phyloP scores from a whole-genome alignment of 2,888 invertebrate species.

The Pachliopta kotzebuea region DNA sequence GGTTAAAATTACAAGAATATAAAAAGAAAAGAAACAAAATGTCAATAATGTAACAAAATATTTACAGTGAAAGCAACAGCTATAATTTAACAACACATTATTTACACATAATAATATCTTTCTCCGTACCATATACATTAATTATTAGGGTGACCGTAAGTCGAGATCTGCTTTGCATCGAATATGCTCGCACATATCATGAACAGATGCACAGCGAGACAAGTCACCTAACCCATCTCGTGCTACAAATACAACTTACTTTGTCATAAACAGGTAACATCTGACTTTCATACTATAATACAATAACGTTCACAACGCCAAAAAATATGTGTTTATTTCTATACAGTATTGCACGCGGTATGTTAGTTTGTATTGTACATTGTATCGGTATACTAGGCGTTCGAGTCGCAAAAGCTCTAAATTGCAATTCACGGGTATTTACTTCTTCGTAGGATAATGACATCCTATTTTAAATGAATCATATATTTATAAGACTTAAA shows the following conservation, averaged over 20 bases:
- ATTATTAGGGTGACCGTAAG: background rate
- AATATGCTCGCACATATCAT: background rate
- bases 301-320: conserved; percentile 79
- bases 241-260: conserved; percentile 75
- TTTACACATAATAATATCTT: conserved; percentile 65
- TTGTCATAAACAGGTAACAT: conserved; percentile 81
- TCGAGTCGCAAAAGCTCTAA: conserved; percentile 50
- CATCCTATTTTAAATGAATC: conserved; percentile 59
- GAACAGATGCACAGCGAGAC: conserved; percentile 7
- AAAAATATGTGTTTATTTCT: conserved; percentile 68
- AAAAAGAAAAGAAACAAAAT: conserved; percentile 63
- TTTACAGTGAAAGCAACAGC: conserved; percentile 76
- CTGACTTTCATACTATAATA: conserved; percentile 78
- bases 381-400: conserved; percentile 57
- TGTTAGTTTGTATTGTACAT: conserved; percentile 70
- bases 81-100: conserved; percentile 77
- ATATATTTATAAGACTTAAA: conserved; percentile 55
- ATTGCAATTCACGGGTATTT: conserved; percentile 58
- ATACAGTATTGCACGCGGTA: conserved; percentile 80
- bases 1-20: conserved; percentile 51
- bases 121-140: conserved; percentile 41
- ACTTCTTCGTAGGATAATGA: conserved; percentile 66
- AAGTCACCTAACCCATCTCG: conserved; percentile 32
- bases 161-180: conserved; percentile 1
- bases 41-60: conserved; percentile 70